These are phyloP conservation scores for Thryonomys swinderianus DNA, from an alignment of 2,113 vertebrate species.

Conservation along the genomic window DNA sequence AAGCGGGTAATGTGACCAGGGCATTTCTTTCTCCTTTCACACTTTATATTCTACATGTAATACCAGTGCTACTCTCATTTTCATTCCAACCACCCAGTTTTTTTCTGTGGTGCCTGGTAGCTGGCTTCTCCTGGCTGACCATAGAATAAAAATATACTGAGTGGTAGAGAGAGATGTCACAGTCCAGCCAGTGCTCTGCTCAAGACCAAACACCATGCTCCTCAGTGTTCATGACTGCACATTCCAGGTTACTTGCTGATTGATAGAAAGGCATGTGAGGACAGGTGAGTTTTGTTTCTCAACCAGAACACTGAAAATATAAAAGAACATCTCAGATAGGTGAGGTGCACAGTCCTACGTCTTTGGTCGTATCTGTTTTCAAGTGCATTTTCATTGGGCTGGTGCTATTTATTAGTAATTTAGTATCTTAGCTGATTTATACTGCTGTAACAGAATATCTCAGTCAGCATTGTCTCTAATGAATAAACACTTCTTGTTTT, in stretches of 20 bases:
- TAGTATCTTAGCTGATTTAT: not conserved
- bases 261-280: not conserved
- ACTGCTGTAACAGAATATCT: not conserved
- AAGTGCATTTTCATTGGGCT: not conserved
- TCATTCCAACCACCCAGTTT: not conserved
- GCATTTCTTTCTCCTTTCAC: not conserved
- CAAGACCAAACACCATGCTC: not conserved
- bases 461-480: not conserved
- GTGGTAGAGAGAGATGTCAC: not conserved
- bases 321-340: not conserved
- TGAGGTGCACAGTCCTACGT: not conserved
- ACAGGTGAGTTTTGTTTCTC: not conserved
- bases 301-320: not conserved
- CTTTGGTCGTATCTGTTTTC: not conserved
- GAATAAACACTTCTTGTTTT: not conserved
- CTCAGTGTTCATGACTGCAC: not conserved
- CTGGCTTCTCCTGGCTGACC: not conserved
- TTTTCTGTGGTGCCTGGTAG: constrained; percentile 36
- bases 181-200: not conserved
- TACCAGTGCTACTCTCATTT: not conserved
- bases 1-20: not conserved
- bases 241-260: not conserved
- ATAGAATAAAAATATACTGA: not conserved
- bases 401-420: not conserved
- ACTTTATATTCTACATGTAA: not conserved